These are phyloP conservation scores for Xenopus petersii DNA, from an alignment of 2,797 vertebrate species.

Conservation along the genomic window DNA sequence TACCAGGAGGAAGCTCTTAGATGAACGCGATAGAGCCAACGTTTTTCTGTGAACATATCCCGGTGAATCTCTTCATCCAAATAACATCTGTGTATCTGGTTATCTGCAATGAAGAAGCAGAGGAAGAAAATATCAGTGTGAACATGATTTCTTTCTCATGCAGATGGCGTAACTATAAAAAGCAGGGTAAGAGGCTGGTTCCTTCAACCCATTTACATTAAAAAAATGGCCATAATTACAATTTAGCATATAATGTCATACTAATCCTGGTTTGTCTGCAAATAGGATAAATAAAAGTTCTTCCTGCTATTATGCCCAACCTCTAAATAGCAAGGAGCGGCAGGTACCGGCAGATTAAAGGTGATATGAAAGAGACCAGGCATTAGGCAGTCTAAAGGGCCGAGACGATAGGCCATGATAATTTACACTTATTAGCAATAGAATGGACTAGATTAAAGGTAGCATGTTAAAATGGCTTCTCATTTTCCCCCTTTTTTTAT, in stretches of 20 bases:
- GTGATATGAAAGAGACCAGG: conserved; percentile 62
- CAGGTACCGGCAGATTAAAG: conserved; percentile 68
- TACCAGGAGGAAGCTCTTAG: too few species aligned
- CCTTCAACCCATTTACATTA: not conserved
- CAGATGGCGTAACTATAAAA: not conserved
- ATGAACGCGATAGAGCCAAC: too few species aligned
- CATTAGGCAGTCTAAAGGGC: conserved; percentile 69
- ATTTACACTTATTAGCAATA: conserved; percentile 73
- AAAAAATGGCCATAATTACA: not conserved
- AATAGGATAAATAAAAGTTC: conserved; percentile 38
- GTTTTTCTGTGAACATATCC: not conserved
- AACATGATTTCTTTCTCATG: not conserved
- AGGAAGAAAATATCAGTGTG: too few species aligned
- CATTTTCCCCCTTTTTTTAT: conserved; percentile 61
- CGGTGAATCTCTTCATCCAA: not conserved
- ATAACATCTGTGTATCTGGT: not conserved
- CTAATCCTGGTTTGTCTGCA: conserved; percentile 31
- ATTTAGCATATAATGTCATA: conserved; percentile 6
- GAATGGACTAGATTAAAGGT: conserved; percentile 80
- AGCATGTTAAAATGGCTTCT: conserved; percentile 73
- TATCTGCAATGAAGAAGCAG: too few species aligned
- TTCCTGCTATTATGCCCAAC: conserved; percentile 17
- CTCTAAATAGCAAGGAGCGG: conserved; percentile 23
- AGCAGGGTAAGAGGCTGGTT: not conserved
- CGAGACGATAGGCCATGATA: conserved; percentile 70